phyloP scores from a whole-genome alignment of 2,113 vertebrate genomes.

The Jaculus jaculus region DNA sequence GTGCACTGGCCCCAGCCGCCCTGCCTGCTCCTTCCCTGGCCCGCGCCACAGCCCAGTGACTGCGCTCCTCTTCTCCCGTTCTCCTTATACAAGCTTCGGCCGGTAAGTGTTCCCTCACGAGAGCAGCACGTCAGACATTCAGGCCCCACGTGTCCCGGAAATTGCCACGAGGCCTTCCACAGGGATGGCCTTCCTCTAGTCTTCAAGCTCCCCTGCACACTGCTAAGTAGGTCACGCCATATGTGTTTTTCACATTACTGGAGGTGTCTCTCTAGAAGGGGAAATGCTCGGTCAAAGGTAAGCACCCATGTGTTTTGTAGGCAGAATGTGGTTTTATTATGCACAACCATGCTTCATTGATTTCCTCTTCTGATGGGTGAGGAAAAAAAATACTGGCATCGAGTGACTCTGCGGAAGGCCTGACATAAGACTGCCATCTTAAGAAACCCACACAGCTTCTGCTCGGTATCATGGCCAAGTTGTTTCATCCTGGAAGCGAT shows the following conservation, averaged over 20 bases:
- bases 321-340: background rate
- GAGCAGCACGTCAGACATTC: background rate
- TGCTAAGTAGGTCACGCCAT: background rate
- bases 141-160: background rate
- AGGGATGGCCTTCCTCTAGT: background rate
- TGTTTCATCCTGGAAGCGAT: background rate
- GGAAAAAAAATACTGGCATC: too few species aligned
- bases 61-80: fast-evolving
- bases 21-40: too few species aligned
- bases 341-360: background rate
- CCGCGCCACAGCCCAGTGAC: fast-evolving
- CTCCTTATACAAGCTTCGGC: background rate
- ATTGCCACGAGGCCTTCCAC: background rate
- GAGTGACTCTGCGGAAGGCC: background rate
- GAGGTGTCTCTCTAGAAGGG: background rate
- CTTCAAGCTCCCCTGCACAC: background rate
- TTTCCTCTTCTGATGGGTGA: background rate
- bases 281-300: background rate
- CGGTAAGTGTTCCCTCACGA: fast-evolving
- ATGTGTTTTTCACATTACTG: background rate
- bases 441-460: background rate
- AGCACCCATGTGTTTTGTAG: background rate
- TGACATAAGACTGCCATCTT: background rate
- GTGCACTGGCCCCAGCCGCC: fast-evolving
- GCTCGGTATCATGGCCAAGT: fast-evolving